A percentile compares a stretch with the other conserved stretches of the same genome.
Conservation (phyloP, 2,113 vertebrate genomes). For the Lontra canadensis region DNA sequence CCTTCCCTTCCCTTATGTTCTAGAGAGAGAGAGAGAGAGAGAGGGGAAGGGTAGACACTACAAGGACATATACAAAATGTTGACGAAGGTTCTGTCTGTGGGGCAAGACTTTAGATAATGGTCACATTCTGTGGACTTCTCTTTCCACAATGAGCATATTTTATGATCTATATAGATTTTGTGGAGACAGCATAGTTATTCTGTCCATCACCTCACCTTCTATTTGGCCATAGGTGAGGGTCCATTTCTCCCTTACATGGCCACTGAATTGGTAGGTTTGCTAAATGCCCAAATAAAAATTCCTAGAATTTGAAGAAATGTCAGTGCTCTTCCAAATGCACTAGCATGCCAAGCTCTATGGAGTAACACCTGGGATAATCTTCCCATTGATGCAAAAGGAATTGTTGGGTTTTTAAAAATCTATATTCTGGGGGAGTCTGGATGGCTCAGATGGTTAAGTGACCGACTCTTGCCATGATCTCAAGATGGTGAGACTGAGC, state of each 20-base stretch:
- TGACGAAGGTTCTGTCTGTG: neutral
- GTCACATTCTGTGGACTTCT: neutral
- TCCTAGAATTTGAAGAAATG: neutral
- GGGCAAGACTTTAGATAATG: neutral
- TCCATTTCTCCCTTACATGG: neutral
- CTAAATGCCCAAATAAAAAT: constrained; percentile 12
- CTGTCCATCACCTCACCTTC: neutral
- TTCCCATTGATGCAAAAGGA: constrained; percentile 1
- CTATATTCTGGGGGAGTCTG: neutral
- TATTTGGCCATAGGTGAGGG: neutral
- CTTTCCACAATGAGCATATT: neutral
- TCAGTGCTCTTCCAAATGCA: neutral
- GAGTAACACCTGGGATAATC: neutral
- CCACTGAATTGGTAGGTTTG: neutral
- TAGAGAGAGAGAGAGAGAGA: neutral
- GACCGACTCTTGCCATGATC: neutral
- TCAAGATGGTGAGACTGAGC: neutral
- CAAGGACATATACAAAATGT: neutral
- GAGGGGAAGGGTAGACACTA: neutral
- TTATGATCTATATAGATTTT: constrained; percentile 21
- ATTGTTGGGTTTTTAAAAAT: neutral
- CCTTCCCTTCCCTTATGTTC: neutral
- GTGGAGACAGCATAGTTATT: neutral
- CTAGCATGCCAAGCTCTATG: neutral
- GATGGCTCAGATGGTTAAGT: neutral